Conservation (phyloP, 2,797 vertebrate genomes). For the Microhierax caerulescens region DNA sequence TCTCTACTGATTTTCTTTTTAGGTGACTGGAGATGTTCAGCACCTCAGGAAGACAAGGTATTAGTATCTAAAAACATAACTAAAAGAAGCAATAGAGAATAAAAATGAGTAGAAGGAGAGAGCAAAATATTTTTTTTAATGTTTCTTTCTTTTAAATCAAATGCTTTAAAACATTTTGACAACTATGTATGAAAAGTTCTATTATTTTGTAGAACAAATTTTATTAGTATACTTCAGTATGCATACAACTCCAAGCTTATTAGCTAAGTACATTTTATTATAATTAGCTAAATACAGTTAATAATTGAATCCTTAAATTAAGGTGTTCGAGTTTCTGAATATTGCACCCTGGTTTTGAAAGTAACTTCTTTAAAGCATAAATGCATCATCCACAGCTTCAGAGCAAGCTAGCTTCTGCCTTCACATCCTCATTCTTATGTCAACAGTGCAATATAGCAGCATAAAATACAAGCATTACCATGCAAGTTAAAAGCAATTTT, state of each 20-base stretch:
- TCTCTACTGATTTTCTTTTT: not conserved
- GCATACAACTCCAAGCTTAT: not conserved
- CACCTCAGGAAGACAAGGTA: not conserved
- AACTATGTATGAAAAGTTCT: not conserved
- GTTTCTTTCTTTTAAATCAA: not conserved
- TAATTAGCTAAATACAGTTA: not conserved
- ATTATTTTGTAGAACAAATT: not conserved
- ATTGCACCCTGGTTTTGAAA: not conserved
- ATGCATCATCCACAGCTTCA: not conserved
- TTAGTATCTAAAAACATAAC: not conserved
- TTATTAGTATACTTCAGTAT: not conserved
- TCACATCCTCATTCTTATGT: not conserved
- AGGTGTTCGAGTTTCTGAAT: not conserved
- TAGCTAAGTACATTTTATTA: not conserved
- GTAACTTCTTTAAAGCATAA: not conserved
- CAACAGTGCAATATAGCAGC: not conserved
- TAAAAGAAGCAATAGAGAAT: not conserved
- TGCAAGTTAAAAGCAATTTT: not conserved
- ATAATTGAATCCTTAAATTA: not conserved
- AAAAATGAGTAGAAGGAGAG: not conserved
- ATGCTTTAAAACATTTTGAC: constrained; percentile 28
- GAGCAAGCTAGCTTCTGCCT: not conserved
- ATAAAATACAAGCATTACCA: not conserved
- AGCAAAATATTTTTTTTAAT: not conserved
- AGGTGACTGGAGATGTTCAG: not conserved